Conservation (phyloP, 1,140 invertebrate species). For the Anastrepha ludens region DNA sequence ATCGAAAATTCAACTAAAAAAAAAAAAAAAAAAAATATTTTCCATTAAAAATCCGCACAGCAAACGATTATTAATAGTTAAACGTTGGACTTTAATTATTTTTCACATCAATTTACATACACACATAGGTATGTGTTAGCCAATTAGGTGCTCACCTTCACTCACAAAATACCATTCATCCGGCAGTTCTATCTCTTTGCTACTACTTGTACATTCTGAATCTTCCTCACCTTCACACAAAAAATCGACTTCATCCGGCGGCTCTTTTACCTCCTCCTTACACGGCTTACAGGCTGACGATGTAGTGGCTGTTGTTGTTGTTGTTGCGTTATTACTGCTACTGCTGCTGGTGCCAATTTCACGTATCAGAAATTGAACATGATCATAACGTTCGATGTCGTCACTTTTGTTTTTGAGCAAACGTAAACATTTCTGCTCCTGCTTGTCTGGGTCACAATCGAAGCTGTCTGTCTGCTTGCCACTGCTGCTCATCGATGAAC, state of each 20-base stretch:
- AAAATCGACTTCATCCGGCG: conserved; percentile 70
- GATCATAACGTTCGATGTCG: conserved; percentile 81
- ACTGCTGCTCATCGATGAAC: conserved; percentile 53
- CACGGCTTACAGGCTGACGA: conserved; percentile 74
- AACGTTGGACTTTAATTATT: neutral
- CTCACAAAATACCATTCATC: conserved; percentile 38
- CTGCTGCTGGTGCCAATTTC: conserved; percentile 79
- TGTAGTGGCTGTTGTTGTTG: conserved; percentile 74
- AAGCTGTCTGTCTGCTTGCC: conserved; percentile 64
- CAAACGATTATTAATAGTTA: neutral
- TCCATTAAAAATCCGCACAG: neutral
- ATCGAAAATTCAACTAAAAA: neutral
- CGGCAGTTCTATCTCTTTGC: conserved; percentile 30
- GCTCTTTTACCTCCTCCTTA: conserved; percentile 78
- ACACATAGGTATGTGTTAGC: neutral
- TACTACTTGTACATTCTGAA: conserved; percentile 56
- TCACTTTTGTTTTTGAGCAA: conserved; percentile 73
- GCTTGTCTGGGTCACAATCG: conserved; percentile 68
- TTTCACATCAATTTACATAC: neutral
- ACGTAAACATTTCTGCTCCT: conserved; percentile 71
- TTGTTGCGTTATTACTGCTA: conserved; percentile 54
- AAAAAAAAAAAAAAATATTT: too few relatives aligned
- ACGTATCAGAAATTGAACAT: conserved; percentile 95
- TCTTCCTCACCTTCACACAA: conserved; percentile 70
- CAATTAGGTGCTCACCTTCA: conserved; percentile 45